A percentile compares a stretch with the other conserved stretches of the same genome.
Evolutionary conservation across 2,888 invertebrate genomes (phyloP).

Genomic region (Dorcus hopei): DNA sequence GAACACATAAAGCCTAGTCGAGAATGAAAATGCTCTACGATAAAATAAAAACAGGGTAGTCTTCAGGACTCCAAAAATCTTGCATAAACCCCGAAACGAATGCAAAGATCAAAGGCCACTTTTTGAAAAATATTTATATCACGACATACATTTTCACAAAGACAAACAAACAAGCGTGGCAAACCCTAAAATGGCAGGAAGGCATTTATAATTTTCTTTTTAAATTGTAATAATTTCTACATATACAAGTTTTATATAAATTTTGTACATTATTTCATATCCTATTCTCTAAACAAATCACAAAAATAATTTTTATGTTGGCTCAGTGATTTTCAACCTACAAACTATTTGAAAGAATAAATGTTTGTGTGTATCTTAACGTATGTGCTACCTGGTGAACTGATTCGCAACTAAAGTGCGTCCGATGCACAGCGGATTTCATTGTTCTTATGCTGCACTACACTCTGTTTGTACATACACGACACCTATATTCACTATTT

Average conservation of each 20-base stretch:
- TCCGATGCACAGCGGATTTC: slow-evolving; percentile 32
- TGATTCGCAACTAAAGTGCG: slow-evolving; percentile 30
- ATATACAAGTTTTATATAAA: slow-evolving; percentile 52
- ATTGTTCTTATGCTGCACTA: slow-evolving; percentile 41
- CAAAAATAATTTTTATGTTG: slow-evolving; percentile 51
- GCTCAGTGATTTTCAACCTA: slow-evolving; percentile 38
- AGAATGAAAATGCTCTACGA: slow-evolving; percentile 34
- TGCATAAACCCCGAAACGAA: slow-evolving; percentile 33
- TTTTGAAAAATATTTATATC: slow-evolving; percentile 49
- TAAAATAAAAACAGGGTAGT: slow-evolving; percentile 8
- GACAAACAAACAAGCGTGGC: slow-evolving; percentile 45
- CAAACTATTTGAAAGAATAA: slow-evolving; percentile 12
- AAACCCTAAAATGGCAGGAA: slow-evolving; percentile 63
- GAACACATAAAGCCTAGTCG: slow-evolving; percentile 72
- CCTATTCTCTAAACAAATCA: slow-evolving; percentile 53
- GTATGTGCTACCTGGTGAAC: slow-evolving; percentile 41
- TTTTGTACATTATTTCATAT: slow-evolving; percentile 54
- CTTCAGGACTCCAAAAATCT: slow-evolving; percentile 33
- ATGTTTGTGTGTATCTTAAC: slow-evolving; percentile 31
- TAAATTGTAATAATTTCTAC: slow-evolving; percentile 50
- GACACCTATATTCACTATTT: slow-evolving; percentile 42
- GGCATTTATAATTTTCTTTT: slow-evolving; percentile 57
- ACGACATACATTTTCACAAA: slow-evolving; percentile 38
- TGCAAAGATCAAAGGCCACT: slow-evolving; percentile 48
- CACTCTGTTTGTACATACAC: slow-evolving; percentile 45